Percentiles rank a stretch among this genome's conserved stretches.
Evolutionary conservation across 2,113 vertebrate genomes (phyloP).

Genomic region (Neopipo cinnamomea): DNA sequence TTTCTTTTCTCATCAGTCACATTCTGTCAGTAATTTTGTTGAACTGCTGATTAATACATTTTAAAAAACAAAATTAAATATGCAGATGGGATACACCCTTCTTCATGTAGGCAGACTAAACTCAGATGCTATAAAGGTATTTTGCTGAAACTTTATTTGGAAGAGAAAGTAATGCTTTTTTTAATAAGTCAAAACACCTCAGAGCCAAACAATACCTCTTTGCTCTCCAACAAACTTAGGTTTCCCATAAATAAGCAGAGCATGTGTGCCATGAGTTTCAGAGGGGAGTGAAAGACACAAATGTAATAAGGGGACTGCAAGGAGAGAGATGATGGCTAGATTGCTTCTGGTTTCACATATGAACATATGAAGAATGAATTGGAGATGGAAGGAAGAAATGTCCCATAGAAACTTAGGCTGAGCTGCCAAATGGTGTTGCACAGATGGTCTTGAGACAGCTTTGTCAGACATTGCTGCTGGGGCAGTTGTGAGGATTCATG

Average conservation of each 20-base stretch:
- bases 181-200: neutral
- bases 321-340: neutral
- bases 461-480: neutral
- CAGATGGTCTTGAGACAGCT: neutral
- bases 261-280: neutral
- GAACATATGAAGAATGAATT: neutral
- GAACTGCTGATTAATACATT: neutral
- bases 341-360: neutral
- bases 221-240: neutral
- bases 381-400: neutral
- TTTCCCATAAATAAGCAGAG: neutral
- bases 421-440: neutral
- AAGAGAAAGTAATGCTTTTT: neutral
- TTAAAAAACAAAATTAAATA: neutral
- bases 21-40: neutral
- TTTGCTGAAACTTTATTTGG: neutral
- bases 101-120: neutral
- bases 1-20: neutral
- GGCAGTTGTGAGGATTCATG: fast-evolving
- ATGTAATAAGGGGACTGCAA: neutral
- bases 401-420: neutral
- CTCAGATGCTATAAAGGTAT: neutral
- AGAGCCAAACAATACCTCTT: neutral
- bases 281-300: neutral
- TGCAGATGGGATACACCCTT: neutral